Base-by-base conservation (phyloP, 2,113 vertebrate genomes). In the Eurypyga helias region DNA sequence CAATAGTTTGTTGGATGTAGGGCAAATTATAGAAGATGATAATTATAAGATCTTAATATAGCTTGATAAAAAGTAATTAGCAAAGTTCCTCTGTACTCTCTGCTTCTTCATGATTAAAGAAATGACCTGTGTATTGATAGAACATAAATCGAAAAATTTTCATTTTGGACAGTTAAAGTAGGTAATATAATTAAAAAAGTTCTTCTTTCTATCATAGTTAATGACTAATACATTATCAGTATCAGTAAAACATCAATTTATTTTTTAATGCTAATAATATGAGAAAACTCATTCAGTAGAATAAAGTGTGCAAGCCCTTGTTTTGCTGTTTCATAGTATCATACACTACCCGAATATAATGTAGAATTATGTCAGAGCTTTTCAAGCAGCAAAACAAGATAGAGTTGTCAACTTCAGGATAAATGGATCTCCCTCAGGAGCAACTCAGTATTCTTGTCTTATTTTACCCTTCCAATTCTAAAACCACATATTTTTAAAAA, bases 11-110 rank as follows among this genome's bases (percentile, higher is more conserved):
- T 72, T 72, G n/a, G 26, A 46, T 80, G 38, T 70, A 41, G 8
- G 21, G 12, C 66, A 52, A 85, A 87, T n/a, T 70, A 49, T 43
- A 73, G 43, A 71, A 79, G 81, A 79, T 76, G 89, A 76, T 89
- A 84, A 87, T 55, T 78, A 6, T 78, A 76, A 89, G 73, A 84
- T 65, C 64, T 92, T 90, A 91, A 88, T 96, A 87, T 38, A 83
- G 29, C 75, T 67, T 91, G 55, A 94, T 92, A 92, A 91, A 86
- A n/a, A 92, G 17, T 80, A 91, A 94, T 96, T 95, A 95, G 76
- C 36, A 69, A 92, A 96, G 52, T 83, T 88, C 51, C 45, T 93
- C 77, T 92, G n/a, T 76, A 91, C 19, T 90, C 24, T 80, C 77
- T 87, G 28, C 24, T 96, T 94, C 66, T 83, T 79, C 77, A 26